Conservation (phyloP, 2,113 vertebrate genomes). For the Indicator indicator region DNA sequence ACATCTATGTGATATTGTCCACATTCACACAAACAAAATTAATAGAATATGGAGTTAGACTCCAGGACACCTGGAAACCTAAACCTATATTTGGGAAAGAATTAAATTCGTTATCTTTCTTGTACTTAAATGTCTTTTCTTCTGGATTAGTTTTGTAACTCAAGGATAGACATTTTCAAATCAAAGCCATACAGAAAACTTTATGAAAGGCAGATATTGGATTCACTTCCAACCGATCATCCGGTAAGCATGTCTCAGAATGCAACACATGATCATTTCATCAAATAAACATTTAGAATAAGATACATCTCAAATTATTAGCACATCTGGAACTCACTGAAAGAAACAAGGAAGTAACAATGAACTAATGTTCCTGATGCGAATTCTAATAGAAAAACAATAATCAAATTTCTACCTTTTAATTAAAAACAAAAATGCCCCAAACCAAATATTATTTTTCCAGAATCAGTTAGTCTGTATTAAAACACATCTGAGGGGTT, state of each 20-base stretch:
- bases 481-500: constrained; percentile 10
- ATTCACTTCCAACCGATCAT: background rate
- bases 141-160: background rate
- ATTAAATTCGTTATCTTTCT: background rate
- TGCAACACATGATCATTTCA: background rate
- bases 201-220: background rate
- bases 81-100: background rate
- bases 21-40: background rate
- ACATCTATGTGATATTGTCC: background rate
- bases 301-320: background rate
- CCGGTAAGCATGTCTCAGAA: background rate
- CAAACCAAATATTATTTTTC: background rate
- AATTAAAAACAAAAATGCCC: background rate
- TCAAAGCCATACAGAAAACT: background rate
- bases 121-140: background rate
- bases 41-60: background rate
- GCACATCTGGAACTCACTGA: background rate
- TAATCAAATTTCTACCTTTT: background rate
- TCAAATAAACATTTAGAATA: background rate
- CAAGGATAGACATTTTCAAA: background rate
- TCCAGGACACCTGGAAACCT: background rate
- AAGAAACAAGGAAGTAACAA: background rate
- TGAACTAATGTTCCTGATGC: background rate
- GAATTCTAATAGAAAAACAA: background rate
- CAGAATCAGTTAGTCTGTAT: background rate